Evolutionary conservation across 2,797 vertebrate genomes (phyloP).

Genomic region (Trichosurus vulpecula): DNA sequence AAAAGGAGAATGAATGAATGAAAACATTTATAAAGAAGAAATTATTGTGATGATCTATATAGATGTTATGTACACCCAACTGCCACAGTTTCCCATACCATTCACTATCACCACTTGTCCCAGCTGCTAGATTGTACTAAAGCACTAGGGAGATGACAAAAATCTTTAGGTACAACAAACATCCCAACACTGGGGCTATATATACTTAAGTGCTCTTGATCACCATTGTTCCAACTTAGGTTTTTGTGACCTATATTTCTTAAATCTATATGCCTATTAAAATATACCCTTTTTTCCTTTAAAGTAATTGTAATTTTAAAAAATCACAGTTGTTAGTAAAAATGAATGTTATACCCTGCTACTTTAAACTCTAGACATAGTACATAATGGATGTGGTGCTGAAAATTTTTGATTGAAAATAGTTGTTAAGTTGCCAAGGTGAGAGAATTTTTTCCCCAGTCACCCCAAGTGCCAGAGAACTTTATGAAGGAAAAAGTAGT

Average conservation of each 20-base stretch:
- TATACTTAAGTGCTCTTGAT: slow-evolving; percentile 12
- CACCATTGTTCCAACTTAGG: slow-evolving; percentile 3
- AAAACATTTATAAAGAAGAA: not conserved
- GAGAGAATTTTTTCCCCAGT: slow-evolving; percentile 36
- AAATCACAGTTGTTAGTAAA: slow-evolving; percentile 29
- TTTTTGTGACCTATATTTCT: slow-evolving; percentile 27
- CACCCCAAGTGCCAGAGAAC: not conserved
- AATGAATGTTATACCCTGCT: not conserved
- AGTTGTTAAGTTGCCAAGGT: slow-evolving; percentile 41
- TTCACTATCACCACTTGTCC: slow-evolving; percentile 53
- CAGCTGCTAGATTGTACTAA: slow-evolving; percentile 62
- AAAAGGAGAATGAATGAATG: no score
- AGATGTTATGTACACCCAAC: slow-evolving; percentile 58
- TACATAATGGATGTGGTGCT: slow-evolving; percentile 7
- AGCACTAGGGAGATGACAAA: slow-evolving; percentile 43
- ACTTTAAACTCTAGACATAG: not conserved
- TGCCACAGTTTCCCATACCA: not conserved
- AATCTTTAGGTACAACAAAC: slow-evolving; percentile 3
- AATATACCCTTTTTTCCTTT: slow-evolving; percentile 10
- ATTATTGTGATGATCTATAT: not conserved
- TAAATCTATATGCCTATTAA: slow-evolving; percentile 23
- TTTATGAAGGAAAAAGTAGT: slow-evolving; percentile 25
- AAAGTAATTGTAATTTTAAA: slow-evolving; percentile 2
- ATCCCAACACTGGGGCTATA: not conserved
- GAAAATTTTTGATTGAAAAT: slow-evolving; percentile 32